phyloP scores from a whole-genome alignment of 2,113 vertebrate genomes.

The Callithrix jacchus region DNA sequence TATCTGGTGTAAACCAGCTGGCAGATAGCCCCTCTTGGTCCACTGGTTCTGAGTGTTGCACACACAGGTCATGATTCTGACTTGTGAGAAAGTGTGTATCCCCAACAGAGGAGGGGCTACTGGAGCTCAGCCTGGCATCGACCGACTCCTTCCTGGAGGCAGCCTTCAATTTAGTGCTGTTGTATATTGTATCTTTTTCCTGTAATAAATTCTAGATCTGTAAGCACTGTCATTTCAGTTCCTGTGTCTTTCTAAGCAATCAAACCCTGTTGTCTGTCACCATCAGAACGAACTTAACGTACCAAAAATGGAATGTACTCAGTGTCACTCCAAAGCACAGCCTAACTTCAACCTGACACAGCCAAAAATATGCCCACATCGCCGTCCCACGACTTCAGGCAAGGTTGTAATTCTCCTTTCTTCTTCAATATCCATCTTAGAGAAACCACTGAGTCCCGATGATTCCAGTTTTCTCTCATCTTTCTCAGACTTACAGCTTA shows the following conservation, averaged over 20 bases:
- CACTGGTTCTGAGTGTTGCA: neutral
- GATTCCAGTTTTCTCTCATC: neutral
- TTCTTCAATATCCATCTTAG: neutral
- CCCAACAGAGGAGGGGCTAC: rapidly evolving
- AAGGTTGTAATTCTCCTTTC: rapidly evolving
- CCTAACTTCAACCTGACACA: neutral
- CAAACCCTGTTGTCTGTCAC: neutral
- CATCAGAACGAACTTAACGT: rapidly evolving
- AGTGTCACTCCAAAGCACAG: neutral
- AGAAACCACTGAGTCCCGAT: neutral
- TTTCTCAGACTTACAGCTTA: neutral
- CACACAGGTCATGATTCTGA: neutral
- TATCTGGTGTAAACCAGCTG: rapidly evolving
- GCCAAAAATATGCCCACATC: rapidly evolving
- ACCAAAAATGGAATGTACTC: rapidly evolving
- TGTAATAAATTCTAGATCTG: no score
- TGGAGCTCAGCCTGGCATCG: neutral
- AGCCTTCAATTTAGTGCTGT: rapidly evolving
- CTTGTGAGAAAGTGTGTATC: neutral
- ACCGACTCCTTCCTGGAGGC: rapidly evolving
- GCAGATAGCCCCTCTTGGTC: rapidly evolving
- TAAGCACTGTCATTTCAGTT: neutral
- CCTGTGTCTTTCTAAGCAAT: neutral
- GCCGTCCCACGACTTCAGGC: neutral
- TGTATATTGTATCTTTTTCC: rapidly evolving